Percentiles rank a stretch among this genome's conserved stretches.
Evolutionary conservation across 2,888 invertebrate species (phyloP).

Genomic region (Pecten maximus): DNA sequence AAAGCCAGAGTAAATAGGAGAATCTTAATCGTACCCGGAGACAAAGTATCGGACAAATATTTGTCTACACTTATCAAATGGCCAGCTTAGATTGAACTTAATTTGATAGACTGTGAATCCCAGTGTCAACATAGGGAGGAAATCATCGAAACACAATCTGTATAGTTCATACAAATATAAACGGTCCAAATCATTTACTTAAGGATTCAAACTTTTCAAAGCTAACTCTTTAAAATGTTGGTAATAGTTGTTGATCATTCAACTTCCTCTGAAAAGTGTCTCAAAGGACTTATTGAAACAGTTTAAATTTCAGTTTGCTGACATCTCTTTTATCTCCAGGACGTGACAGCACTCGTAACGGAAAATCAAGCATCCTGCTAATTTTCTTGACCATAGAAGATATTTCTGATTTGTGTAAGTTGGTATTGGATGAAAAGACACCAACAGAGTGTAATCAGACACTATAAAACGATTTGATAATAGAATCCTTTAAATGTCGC

Average conservation of each 20-base stretch:
- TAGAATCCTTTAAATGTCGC: not conserved
- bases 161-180: slow-evolving; percentile 25
- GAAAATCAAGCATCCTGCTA: slow-evolving; percentile 1
- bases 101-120: slow-evolving; percentile 1
- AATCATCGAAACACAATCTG: not conserved
- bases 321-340: not conserved
- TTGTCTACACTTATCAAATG: slow-evolving; percentile 17
- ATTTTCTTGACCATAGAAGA: not conserved
- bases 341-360: not conserved
- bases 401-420: not conserved
- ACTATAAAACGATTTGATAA: slow-evolving; percentile 4
- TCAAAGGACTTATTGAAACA: slow-evolving; percentile 12
- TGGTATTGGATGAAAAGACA: not conserved
- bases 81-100: not conserved
- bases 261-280: not conserved
- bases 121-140: not conserved
- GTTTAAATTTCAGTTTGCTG: not conserved
- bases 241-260: slow-evolving; percentile 9
- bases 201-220: slow-evolving; percentile 3
- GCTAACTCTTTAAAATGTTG: not conserved
- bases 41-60: slow-evolving; percentile 8
- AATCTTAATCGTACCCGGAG: slow-evolving; percentile 6
- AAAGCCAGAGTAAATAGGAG: not conserved
- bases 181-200: not conserved
- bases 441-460: not conserved